Evolutionary conservation across 2,888 invertebrate species (phyloP).

Genomic region (Stenichneumon culpator): DNA sequence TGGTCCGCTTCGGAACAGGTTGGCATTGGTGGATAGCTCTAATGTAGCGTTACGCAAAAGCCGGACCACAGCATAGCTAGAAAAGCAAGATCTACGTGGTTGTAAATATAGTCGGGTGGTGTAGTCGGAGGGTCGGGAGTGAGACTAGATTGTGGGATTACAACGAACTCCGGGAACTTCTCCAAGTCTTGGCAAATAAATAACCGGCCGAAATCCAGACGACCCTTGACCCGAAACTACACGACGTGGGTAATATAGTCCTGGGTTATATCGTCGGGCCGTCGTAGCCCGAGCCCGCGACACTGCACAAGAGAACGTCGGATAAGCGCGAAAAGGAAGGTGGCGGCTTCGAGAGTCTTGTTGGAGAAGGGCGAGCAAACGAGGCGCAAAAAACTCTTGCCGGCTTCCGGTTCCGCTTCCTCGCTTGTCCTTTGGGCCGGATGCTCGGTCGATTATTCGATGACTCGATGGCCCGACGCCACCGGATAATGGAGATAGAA

Average conservation of each 20-base stretch:
- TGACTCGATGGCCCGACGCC: slow-evolving; percentile 59
- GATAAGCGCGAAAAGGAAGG: slow-evolving; percentile 30
- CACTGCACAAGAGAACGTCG: slow-evolving; percentile 46
- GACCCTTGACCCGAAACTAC: slow-evolving; percentile 66
- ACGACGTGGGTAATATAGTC: slow-evolving; percentile 38
- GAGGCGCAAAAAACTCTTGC: slow-evolving; percentile 55
- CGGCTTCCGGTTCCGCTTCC: slow-evolving; percentile 35
- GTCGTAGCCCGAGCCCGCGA: slow-evolving; percentile 62
- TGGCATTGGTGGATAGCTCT: background rate
- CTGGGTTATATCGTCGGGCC: slow-evolving; percentile 38
- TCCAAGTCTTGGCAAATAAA: slow-evolving; percentile 67
- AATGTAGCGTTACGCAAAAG: slow-evolving; percentile 24
- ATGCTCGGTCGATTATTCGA: slow-evolving; percentile 65
- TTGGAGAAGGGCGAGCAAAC: slow-evolving; percentile 55
- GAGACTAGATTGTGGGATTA: slow-evolving; percentile 59
- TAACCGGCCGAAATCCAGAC: slow-evolving; percentile 64
- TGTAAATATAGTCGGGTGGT: background rate
- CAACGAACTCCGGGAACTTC: slow-evolving; percentile 60
- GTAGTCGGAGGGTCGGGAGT: slow-evolving; percentile 23
- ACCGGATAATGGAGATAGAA: slow-evolving; percentile 29
- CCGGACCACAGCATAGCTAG: background rate
- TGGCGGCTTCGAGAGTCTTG: slow-evolving; percentile 47
- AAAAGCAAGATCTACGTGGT: slow-evolving; percentile 21
- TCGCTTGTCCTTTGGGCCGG: slow-evolving; percentile 43
- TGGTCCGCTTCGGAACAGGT: background rate